Percentiles rank a stretch among this genome's conserved stretches.
phyloP scores from a whole-genome alignment of 2,797 vertebrate genomes.

The Oophaga sylvatica region DNA sequence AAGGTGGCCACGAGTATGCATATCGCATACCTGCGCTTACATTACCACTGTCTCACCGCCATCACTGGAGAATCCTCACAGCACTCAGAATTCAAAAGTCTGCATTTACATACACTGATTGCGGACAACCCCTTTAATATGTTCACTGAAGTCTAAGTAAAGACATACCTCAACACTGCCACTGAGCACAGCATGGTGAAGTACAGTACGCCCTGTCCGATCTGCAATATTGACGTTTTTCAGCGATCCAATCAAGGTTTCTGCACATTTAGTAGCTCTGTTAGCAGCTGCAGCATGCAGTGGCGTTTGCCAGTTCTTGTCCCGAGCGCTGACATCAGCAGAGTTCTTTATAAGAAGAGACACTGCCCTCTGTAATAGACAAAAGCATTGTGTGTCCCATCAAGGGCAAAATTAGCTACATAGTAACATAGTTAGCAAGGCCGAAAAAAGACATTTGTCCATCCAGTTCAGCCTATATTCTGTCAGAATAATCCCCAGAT shows the following conservation, averaged over 20 bases:
- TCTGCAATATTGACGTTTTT: slow-evolving; percentile 92
- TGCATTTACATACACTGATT: no score
- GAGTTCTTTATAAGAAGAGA: slow-evolving; percentile 90
- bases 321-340: slow-evolving; percentile 90
- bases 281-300: slow-evolving; percentile 94
- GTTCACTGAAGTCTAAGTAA: background rate
- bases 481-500: no score
- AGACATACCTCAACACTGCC: slow-evolving; percentile 87
- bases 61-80: no score
- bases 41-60: no score
- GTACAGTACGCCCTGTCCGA: slow-evolving; percentile 89
- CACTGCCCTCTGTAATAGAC: slow-evolving; percentile 83
- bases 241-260: slow-evolving; percentile 85
- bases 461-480: no score
- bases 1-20: no score
- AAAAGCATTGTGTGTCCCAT: background rate
- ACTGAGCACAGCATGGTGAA: slow-evolving; percentile 94
- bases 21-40: no score
- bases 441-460: no score
- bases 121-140: no score
- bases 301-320: slow-evolving; percentile 95
- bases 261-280: slow-evolving; percentile 88
- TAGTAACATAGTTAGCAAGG: no score
- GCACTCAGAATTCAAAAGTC: no score
- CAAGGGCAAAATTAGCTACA: background rate